Evolutionary conservation across 1,140 invertebrate genomes (phyloP), one percentile per base, ranked within the genome.

Genomic region (Zeugodacus cucurbitae): DNA sequence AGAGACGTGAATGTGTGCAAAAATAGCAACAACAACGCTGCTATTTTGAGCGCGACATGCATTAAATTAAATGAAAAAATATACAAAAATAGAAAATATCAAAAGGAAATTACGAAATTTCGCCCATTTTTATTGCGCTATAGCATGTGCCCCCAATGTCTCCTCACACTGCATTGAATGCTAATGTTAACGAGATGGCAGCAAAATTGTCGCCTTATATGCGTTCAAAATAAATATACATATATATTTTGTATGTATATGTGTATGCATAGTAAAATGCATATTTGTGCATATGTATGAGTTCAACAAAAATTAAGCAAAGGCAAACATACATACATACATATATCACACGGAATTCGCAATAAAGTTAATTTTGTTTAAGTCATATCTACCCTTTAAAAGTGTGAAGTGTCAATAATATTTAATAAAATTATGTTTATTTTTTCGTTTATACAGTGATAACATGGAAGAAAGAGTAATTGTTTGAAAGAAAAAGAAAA

Each of bases 11-110:
- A 86, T 54, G 44, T 58, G 54, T 29, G n/a, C 82, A 86, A 48
- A 54, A 86, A 54, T 58, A 29, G 82, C 85, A 86, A 86, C 85
- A 86, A 86, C 85, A 86, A 34, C 17, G 85, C 34, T 86, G 85
- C 6, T 34, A 58, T 20, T 86, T 58, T 48, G 20, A 58, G 82
- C 85, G 44, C 85, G 85, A 44, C 74, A 70, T 17, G 37, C 37
- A 58, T 59, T 86, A 34, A 57, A 6, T 57, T 57, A 54, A 26
- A 86, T 29, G 3, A 85, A 34, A 74, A 54, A 54, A 48, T n/a
- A 37, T 82, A 44, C 57, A 26, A 37, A 74, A 82, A 48, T 48
- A 82, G 7, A 48, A 82, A 82, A 37, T 41, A 22, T 37, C 14
- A 78, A 82, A 82, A 82, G 44, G 14, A 37, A 82, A 82, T 82